phyloP scores from a whole-genome alignment of 92 coral and sea anemone species.

The Epizoanthus rinbou region DNA sequence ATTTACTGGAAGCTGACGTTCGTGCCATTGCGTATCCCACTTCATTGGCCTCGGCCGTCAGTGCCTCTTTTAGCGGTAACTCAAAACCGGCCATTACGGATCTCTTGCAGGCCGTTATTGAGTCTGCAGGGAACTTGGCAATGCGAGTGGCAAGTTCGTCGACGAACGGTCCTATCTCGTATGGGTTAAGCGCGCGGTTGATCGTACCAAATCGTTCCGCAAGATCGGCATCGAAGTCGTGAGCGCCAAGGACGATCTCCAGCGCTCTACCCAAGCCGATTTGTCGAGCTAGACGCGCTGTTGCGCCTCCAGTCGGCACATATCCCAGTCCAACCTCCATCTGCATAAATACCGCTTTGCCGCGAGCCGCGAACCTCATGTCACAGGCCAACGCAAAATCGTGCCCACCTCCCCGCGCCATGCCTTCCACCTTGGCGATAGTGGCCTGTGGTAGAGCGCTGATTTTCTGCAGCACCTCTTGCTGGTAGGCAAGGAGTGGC shows the following conservation, averaged over 20 bases:
- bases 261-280: constrained; percentile 92
- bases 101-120: constrained; percentile 77
- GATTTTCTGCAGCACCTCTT: constrained; percentile 73
- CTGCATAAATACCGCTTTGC: constrained; percentile 91
- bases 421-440: constrained; percentile 89
- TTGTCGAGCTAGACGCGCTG: constrained; percentile 85
- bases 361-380: constrained; percentile 92
- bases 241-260: constrained; percentile 89
- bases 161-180: constrained; percentile 85
- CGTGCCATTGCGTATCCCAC: constrained; percentile 67
- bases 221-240: constrained; percentile 85
- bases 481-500: constrained; percentile 69
- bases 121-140: constrained; percentile 85
- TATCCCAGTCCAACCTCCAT: constrained; percentile 95
- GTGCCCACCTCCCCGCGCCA: constrained; percentile 93
- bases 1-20: constrained; percentile 76
- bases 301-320: constrained; percentile 92
- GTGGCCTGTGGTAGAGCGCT: constrained; percentile 90
- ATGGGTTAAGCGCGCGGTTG: constrained; percentile 79
- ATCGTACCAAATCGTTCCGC: constrained; percentile 84
- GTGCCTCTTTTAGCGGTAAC: constrained; percentile 76
- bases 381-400: constrained; percentile 90
- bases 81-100: constrained; percentile 71
- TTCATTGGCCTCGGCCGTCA: constrained; percentile 79
- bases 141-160: constrained; percentile 89